These are phyloP conservation scores for Salarias fasciatus DNA, from an alignment of 2,797 vertebrate species.

Conservation along the genomic window DNA sequence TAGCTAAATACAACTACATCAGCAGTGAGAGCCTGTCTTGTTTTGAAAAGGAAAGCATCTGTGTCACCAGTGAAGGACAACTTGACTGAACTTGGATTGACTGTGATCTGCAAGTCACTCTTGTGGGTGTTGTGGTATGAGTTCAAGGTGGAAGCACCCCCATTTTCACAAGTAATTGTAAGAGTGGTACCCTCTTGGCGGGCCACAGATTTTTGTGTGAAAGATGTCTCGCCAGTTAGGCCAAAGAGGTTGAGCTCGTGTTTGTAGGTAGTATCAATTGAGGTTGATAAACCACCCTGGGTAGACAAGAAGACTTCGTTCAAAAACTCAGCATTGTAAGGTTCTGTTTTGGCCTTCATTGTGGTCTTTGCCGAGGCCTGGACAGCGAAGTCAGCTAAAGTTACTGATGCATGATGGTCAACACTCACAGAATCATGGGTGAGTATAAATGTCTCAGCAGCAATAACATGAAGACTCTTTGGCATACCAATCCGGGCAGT, in stretches of 20 bases:
- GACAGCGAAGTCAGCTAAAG: constrained; percentile 79
- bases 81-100: constrained; percentile 68
- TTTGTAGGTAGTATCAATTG: constrained; percentile 81
- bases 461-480: constrained; percentile 69
- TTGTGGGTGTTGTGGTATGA: constrained; percentile 81
- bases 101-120: constrained; percentile 71
- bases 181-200: constrained; percentile 75
- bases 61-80: constrained; percentile 82
- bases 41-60: constrained; percentile 81
- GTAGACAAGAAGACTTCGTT: constrained; percentile 82
- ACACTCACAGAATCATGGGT: constrained; percentile 78
- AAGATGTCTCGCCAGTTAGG: not conserved
- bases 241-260: constrained; percentile 69
- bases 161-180: constrained; percentile 73
- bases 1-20: constrained; percentile 71
- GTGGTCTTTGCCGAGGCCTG: constrained; percentile 84
- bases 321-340: constrained; percentile 81
- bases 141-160: constrained; percentile 82
- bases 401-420: constrained; percentile 85
- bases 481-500: constrained; percentile 85
- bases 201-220: constrained; percentile 80
- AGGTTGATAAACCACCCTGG: constrained; percentile 82
- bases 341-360: constrained; percentile 77
- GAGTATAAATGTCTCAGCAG: constrained; percentile 87
- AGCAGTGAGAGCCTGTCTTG: constrained; percentile 83